Evolutionary conservation across 2,797 vertebrate genomes (phyloP).

Genomic region (Cirrhinus molitorella): DNA sequence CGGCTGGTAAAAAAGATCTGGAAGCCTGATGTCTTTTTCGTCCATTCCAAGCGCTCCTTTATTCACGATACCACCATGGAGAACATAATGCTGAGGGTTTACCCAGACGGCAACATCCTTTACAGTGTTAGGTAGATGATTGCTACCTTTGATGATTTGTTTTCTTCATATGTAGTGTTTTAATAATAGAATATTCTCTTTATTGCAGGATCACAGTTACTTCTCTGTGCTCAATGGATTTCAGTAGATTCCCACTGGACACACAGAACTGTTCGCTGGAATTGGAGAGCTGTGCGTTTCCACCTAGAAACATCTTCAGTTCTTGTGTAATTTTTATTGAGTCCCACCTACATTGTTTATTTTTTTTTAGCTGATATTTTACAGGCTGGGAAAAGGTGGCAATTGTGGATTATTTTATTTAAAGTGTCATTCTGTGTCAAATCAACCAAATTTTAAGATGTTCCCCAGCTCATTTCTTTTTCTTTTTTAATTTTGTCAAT

Average conservation of each 20-base stretch:
- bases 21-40: constrained; percentile 92
- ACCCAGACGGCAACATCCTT: constrained; percentile 88
- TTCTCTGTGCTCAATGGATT: constrained; percentile 91
- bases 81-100: constrained; percentile 90
- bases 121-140: constrained; percentile 86
- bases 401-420: neutral
- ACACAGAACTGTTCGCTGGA: constrained; percentile 92
- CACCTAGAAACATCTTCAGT: constrained; percentile 19
- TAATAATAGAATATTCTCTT: constrained; percentile 11
- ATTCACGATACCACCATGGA: constrained; percentile 92
- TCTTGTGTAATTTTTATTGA: constrained; percentile 19
- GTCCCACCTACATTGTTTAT: neutral
- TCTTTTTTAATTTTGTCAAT: too few relatives aligned
- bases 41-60: constrained; percentile 92
- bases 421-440: neutral
- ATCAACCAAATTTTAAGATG: too few relatives aligned
- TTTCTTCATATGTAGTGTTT: neutral
- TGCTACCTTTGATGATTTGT: neutral
- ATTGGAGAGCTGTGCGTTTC: constrained; percentile 91
- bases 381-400: neutral
- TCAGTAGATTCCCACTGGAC: constrained; percentile 92
- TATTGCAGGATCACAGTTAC: constrained; percentile 88
- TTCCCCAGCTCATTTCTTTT: too few relatives aligned
- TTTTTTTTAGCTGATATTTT: neutral
- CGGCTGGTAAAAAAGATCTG: constrained; percentile 91